Evolutionary conservation across 2,113 vertebrate species (phyloP), one percentile per base, ranked within the genome.

Genomic region (Apodemus speciosus): DNA sequence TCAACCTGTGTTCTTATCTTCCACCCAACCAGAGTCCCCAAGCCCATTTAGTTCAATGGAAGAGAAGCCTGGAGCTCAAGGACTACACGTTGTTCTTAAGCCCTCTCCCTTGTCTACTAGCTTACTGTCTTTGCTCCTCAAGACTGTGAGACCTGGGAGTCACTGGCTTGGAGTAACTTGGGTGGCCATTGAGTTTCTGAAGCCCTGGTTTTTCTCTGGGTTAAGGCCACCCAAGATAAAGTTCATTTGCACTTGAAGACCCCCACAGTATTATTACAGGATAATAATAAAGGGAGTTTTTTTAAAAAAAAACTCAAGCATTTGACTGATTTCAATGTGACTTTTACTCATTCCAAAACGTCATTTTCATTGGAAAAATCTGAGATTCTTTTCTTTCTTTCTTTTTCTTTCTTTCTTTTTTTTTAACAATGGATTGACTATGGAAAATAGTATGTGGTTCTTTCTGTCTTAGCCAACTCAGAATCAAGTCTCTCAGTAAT

Each of bases 321-420:
- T 95, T 81, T 58, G 23, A 3, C 64, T 97, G 94, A 93, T 97
- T 96, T 96, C 91, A 95, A 92, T 97, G 94, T 95, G 86, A 96
- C 46, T 0, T 94, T 96, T 96, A 97, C 92, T 97, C 97, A 71
- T 79, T 97, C 89, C 86, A 93, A 97, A 96, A 58, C 81, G 85
- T 96, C 0, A 0, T 53, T 97, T 97, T 96, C 95, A 87, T 72
- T 95, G 94, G 96, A 95, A 98, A 81, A 97, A 95, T 95, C 77
- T 95, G 93, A 95, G 83, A 98, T 20, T 97, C 91, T 94, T 95
- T 97, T 96, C n/a, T n/a, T n/a, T n/a, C n/a, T n/a, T n/a, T n/a
- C n/a, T n/a, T n/a, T n/a, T n/a, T n/a, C n/a, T n/a, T n/a, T n/a
- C n/a, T n/a, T n/a, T n/a, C n/a, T n/a, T 97, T 90, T 94, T 94